Conservation (phyloP, 2,797 vertebrate genomes). For the Sebastes paucispinis region DNA sequence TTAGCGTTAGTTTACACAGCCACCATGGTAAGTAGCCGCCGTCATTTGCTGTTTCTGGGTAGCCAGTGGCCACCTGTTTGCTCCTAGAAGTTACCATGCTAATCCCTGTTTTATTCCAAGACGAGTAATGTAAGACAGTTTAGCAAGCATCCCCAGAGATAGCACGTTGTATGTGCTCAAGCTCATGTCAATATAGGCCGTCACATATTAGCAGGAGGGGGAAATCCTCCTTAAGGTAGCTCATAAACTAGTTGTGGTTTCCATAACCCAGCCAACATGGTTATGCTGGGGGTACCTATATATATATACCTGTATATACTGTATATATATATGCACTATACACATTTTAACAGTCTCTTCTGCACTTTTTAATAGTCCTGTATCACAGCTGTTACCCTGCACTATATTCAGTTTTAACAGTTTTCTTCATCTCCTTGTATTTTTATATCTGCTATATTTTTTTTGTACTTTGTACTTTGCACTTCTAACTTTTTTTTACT, state of each 20-base stretch:
- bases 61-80: slow-evolving; percentile 15
- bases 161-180: not conserved
- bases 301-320: no score
- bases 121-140: not conserved
- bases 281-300: no score
- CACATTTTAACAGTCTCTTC: no score
- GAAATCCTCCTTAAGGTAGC: slow-evolving; percentile 55
- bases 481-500: no score
- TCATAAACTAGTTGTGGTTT: slow-evolving; percentile 30
- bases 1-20: slow-evolving; percentile 56
- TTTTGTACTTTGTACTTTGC: no score
- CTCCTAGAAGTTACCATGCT: not conserved
- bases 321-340: no score
- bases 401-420: no score
- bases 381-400: no score
- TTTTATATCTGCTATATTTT: no score
- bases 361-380: no score
- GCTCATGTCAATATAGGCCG: slow-evolving; percentile 46
- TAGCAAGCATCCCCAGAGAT: not conserved
- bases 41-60: not conserved
- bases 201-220: slow-evolving; percentile 25
- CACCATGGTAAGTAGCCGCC: slow-evolving; percentile 75
- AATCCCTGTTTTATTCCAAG: not conserved
- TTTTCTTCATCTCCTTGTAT: no score
- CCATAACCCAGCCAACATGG: not conserved